Conservation (phyloP, 2,888 invertebrate genomes). For the Monoplex corrugatus region DNA sequence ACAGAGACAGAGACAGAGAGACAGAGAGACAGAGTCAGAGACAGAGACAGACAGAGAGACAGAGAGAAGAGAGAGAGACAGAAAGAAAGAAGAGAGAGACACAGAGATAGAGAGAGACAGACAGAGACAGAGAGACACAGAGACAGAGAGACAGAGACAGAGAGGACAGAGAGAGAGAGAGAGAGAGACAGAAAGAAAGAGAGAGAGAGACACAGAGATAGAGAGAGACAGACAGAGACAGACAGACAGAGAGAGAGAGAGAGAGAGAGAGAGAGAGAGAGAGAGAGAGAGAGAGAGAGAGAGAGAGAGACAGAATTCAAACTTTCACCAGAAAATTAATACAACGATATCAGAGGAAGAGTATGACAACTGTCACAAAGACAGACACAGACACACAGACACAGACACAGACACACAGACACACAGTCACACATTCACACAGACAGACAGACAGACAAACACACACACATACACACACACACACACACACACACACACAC, state of each 20-base stretch:
- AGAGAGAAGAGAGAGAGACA: background rate
- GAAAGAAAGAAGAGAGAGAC: background rate
- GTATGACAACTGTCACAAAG: too few species aligned
- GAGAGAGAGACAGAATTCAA: background rate
- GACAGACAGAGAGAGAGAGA: slow-evolving; percentile 13
- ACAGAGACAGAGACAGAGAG: background rate
- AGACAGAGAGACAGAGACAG: background rate
- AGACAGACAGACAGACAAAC: too few species aligned
- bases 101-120: background rate
- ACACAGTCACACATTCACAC: too few species aligned
- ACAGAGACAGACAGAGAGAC: background rate
- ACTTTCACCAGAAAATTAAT: too few species aligned
- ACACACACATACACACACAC: too few species aligned
- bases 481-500: too few species aligned
- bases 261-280: background rate
- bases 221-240: background rate
- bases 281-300: background rate
- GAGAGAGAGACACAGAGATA: background rate
- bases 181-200: background rate
- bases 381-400: too few species aligned
- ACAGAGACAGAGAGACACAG: background rate
- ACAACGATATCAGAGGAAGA: too few species aligned
- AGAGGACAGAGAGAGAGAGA: background rate
- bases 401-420: too few species aligned
- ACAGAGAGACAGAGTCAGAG: background rate